These are phyloP conservation scores for Platalea minor DNA, from an alignment of 2,797 vertebrate genomes.

Conservation along the genomic window DNA sequence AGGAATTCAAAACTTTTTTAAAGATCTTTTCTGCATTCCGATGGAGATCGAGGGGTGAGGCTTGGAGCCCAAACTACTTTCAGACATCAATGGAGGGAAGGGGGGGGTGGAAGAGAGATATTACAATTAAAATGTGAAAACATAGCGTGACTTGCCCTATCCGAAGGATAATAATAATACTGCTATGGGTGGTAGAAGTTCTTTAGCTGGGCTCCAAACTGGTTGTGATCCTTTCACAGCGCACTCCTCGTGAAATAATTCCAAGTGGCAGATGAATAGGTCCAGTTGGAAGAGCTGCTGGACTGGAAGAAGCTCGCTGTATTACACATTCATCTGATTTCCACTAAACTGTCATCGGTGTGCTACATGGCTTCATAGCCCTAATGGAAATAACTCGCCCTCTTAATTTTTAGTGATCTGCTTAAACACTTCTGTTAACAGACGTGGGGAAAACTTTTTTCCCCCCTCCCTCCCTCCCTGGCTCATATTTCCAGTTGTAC, in stretches of 20 bases:
- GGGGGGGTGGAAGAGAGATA: conserved; percentile 39
- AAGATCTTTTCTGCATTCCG: conserved; percentile 88
- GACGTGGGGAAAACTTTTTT: conserved; percentile 40
- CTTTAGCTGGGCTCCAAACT: conserved; percentile 79
- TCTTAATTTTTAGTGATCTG: conserved; percentile 79
- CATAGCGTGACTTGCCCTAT: conserved; percentile 75
- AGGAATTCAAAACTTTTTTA: conserved; percentile 93
- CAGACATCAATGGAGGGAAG: conserved; percentile 72
- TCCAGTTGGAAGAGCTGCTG: conserved; percentile 84
- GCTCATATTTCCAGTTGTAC: conserved; percentile 26
- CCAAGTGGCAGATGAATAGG: conserved; percentile 88
- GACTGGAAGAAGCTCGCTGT: conserved; percentile 74
- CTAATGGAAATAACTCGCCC: conserved; percentile 75
- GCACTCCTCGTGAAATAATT: conserved; percentile 83
- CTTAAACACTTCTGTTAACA: conserved; percentile 75
- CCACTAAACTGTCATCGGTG: conserved; percentile 68
- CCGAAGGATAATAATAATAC: conserved; percentile 62
- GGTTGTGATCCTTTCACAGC: conserved; percentile 80
- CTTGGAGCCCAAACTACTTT: conserved; percentile 71
- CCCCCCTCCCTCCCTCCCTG: background rate
- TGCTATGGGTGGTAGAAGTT: conserved; percentile 70
- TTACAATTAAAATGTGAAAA: conserved; percentile 77
- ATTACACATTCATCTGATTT: conserved; percentile 71
- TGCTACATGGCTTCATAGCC: conserved; percentile 61
- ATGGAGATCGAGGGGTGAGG: conserved; percentile 80